These are phyloP conservation scores for Anas platyrhynchos DNA, from an alignment of 2,113 vertebrate species.

Conservation along the genomic window DNA sequence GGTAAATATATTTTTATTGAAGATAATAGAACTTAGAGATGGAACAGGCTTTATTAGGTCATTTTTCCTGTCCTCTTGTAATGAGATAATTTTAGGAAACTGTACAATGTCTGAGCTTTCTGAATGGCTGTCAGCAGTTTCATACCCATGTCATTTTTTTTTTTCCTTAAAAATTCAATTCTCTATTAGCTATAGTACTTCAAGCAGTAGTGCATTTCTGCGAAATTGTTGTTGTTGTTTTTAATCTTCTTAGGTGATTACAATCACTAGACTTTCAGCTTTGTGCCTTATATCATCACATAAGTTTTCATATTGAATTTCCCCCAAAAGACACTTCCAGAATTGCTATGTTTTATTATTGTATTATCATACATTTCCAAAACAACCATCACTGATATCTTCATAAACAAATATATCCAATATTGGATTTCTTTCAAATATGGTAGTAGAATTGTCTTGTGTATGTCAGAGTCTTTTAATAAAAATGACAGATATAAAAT, in stretches of 20 bases:
- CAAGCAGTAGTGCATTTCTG: background rate
- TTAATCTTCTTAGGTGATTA: background rate
- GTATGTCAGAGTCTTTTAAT: background rate
- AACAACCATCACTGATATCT: background rate
- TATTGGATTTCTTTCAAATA: background rate
- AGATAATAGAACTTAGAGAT: background rate
- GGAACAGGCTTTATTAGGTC: background rate
- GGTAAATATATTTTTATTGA: background rate
- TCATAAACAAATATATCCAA: background rate
- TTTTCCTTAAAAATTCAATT: background rate
- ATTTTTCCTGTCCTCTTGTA: background rate
- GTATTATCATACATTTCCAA: background rate
- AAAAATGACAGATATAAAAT: background rate
- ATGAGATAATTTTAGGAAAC: background rate
- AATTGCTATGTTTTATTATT: background rate
- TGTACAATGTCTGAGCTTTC: background rate
- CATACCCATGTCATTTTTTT: background rate
- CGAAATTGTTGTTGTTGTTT: background rate
- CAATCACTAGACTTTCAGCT: background rate
- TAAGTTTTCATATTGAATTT: background rate
- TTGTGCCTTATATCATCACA: background rate
- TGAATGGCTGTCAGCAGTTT: background rate
- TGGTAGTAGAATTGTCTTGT: background rate
- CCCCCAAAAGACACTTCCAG: background rate
- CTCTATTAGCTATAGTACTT: background rate